Evolutionary conservation across 2,113 vertebrate species (phyloP).

Genomic region (Dicerorhinus sumatrensis): DNA sequence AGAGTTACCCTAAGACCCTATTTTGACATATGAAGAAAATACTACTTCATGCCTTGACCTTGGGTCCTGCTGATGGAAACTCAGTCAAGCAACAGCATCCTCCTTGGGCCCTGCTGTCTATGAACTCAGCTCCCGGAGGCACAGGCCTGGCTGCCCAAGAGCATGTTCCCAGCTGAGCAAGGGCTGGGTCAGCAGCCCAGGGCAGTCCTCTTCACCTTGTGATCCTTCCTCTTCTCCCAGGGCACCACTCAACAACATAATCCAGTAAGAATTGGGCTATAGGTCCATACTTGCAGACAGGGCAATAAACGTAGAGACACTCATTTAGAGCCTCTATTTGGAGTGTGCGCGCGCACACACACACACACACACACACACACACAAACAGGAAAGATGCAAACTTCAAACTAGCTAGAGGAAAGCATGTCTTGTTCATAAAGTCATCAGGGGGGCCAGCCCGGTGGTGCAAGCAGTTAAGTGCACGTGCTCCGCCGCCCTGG

Average conservation of each 20-base stretch:
- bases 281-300: neutral
- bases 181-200: neutral
- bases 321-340: neutral
- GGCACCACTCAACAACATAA: neutral
- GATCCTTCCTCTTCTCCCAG: too few relatives aligned
- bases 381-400: neutral
- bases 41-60: too few relatives aligned
- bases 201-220: neutral
- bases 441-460: neutral
- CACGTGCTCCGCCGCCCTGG: too few relatives aligned
- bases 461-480: too few relatives aligned
- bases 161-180: neutral
- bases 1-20: neutral
- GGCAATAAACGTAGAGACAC: neutral
- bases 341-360: neutral
- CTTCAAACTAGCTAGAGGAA: neutral
- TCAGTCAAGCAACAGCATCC: neutral
- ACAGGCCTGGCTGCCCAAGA: neutral
- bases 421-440: neutral
- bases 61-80: neutral
- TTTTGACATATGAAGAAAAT: neutral
- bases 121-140: neutral
- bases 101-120: neutral
- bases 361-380: neutral
- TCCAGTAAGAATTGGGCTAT: neutral